Evolutionary conservation across 2,797 vertebrate species (phyloP).

Genomic region (Acanthopagrus latus): DNA sequence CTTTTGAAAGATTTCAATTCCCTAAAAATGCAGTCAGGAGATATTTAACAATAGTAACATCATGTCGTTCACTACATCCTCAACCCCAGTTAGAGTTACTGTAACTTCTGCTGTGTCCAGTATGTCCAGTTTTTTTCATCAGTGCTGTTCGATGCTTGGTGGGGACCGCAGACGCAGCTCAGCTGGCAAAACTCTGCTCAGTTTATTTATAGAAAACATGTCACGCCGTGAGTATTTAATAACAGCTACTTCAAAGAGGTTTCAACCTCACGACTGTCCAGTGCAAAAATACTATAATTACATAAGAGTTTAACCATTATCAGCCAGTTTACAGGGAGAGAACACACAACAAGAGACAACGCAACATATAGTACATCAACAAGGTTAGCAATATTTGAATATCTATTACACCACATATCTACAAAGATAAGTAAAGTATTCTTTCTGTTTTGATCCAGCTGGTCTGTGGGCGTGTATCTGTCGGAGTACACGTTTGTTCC

Average conservation of each 20-base stretch:
- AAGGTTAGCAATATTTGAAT: neutral
- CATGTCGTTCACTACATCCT: no score
- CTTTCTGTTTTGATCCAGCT: neutral
- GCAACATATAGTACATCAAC: neutral
- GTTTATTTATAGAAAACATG: no score
- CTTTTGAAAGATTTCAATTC: slow-evolving; percentile 32
- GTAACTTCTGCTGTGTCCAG: no score
- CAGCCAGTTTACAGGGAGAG: neutral
- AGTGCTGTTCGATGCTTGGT: no score
- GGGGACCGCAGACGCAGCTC: no score
- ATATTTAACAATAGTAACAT: no score
- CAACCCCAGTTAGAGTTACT: no score
- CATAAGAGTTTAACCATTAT: no score
- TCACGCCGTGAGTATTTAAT: neutral
- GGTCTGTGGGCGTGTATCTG: neutral
- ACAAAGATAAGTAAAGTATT: neutral
- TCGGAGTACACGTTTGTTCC: neutral
- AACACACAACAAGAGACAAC: neutral
- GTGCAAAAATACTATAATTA: neutral
- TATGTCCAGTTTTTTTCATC: no score
- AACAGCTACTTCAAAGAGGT: neutral
- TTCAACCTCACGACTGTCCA: neutral
- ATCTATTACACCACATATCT: neutral
- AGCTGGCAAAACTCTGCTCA: no score
- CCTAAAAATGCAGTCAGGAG: neutral